Evolutionary conservation across 53 echinoderm and acorn worm genomes (phyloP).

Genomic region (Crossaster papposus): DNA sequence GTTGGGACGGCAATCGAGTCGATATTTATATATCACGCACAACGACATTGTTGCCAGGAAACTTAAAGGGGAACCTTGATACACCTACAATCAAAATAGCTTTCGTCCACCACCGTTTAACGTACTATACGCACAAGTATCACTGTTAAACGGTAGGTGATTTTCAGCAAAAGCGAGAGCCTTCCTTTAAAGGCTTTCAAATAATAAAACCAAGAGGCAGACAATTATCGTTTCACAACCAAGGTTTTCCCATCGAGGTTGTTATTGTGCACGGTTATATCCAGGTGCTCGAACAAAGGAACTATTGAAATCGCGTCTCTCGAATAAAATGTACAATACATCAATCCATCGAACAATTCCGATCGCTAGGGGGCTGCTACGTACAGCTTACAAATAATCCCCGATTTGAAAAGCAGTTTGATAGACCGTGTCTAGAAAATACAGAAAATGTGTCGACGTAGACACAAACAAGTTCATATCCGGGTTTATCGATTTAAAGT

Average conservation of each 20-base stretch:
- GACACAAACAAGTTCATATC: not conserved
- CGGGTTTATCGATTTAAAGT: not conserved
- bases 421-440: not conserved
- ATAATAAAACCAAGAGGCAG: not conserved
- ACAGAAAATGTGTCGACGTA: not conserved
- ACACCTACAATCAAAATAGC: not conserved
- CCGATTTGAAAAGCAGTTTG: not conserved
- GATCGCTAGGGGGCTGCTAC: not conserved
- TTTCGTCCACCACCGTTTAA: no score
- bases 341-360: not conserved
- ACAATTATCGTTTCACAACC: not conserved
- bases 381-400: not conserved
- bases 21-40: not conserved
- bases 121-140: not conserved
- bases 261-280: not conserved
- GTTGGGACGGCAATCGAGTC: no score
- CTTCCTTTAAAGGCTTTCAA: not conserved
- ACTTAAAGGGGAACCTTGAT: not conserved
- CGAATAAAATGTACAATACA: not conserved
- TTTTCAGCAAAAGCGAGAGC: not conserved
- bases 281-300: not conserved
- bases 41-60: not conserved
- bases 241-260: not conserved
- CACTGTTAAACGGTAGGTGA: not conserved
- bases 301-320: not conserved